phyloP scores from a whole-genome alignment of 2,113 vertebrate genomes.

The Holacanthus passer region DNA sequence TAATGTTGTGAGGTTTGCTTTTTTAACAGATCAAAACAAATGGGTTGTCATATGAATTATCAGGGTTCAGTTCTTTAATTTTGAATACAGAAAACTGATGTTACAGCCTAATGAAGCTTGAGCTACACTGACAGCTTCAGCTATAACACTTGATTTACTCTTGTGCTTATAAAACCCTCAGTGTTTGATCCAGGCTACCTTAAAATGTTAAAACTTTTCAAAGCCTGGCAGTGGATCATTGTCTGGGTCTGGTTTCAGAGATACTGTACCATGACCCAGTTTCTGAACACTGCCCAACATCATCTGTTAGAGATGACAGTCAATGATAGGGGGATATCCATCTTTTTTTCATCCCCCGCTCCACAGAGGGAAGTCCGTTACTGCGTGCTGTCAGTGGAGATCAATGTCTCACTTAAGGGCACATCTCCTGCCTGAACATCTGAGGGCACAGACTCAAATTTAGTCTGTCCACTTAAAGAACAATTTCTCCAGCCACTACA shows the following conservation, averaged over 20 bases:
- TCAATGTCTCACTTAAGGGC: conserved; percentile 52
- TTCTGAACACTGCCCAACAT: conserved; percentile 20
- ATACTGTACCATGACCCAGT: conserved; percentile 27
- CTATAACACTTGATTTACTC: neutral
- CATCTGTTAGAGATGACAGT: conserved; percentile 27
- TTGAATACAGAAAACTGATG: neutral
- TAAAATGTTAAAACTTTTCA: neutral
- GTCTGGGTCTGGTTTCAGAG: conserved; percentile 30
- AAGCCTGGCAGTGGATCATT: neutral
- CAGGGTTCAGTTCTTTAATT: neutral
- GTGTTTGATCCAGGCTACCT: neutral
- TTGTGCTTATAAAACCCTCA: neutral
- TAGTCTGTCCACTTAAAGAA: conserved; percentile 13
- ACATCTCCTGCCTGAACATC: conserved; percentile 33
- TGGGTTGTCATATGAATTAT: neutral
- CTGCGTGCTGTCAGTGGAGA: conserved; percentile 40
- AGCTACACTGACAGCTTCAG: too few relatives aligned
- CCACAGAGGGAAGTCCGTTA: neutral
- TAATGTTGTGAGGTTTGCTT: neutral
- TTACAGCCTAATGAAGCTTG: neutral
- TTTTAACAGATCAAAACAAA: neutral
- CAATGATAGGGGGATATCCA: conserved; percentile 26
- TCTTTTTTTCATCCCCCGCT: conserved; percentile 20
- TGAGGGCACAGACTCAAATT: conserved; percentile 5
- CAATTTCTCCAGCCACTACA: neutral